Evolutionary conservation across 2,888 invertebrate species (phyloP), one percentile per base, ranked within the genome.

Genomic region (Syritta pipiens): DNA sequence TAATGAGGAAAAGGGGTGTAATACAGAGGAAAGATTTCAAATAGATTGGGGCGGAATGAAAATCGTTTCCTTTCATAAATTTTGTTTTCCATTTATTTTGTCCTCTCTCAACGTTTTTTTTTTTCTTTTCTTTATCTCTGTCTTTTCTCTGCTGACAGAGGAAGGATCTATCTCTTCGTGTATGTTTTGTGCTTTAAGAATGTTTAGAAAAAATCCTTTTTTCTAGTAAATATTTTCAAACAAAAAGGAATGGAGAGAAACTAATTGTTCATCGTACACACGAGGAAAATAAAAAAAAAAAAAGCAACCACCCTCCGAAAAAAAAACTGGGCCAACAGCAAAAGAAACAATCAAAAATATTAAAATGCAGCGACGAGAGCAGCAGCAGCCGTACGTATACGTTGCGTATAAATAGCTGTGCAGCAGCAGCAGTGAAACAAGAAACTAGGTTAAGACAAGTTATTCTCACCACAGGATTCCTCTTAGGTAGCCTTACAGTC

Each of bases 271-370:
- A 32, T 9, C 37, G 17, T 37, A 14, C 17, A 9, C 6, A 17
- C 12, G 37, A 9, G 37, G 14, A 3, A 17, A 3, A 37, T 17
- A 37, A 37, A 26, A 4, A 44, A 19, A 37, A 6, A 28, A 22
- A 20, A 28, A 24, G 4, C n/a, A n/a, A n/a, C n/a, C n/a, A n/a
- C n/a, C n/a, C n/a, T n/a, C n/a, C n/a, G n/a, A n/a, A n/a, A n/a
- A n/a, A 22, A 20, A 24, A 53, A 68, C 40, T 68, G 9, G 26
- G 68, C 17, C 60, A 75, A 60, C 19, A 40, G 30, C 51, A 46
- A 53, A 22, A 20, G 46, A 49, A 51, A 49, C 35, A 10, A 30
- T 42, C 26, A n/a, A 59, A 49, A 51, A 37, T 26, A 42, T 60
- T 9, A 44, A 62, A 53, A 20, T 32, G 28, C 19, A 60, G 7